Evolutionary conservation across 2,797 vertebrate genomes (phyloP), one percentile per base, ranked within the genome.

Genomic region (Acipenser ruthenus): DNA sequence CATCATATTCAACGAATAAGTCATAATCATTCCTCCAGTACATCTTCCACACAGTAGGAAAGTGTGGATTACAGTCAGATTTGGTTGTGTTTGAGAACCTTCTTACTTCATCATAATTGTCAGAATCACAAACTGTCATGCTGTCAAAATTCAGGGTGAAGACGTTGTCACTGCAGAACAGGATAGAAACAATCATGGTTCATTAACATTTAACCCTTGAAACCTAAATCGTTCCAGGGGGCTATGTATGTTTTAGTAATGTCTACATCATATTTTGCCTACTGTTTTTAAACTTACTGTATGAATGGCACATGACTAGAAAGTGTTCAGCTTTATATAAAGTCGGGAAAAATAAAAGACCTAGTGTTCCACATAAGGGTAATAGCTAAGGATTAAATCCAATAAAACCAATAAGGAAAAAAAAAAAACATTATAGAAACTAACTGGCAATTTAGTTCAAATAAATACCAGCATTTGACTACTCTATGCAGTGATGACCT

Each of bases 31-130:
- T 64, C 72, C 69, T 72, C 82, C 82, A 82, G 75, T 80, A 84
- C 62, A 81, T n/a, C 23, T 64, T 71, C 67, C 69, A 75, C 8
- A 65, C 23, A 67, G 60, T 75, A 51, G 79, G 71, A 53, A 84
- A 83, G 66, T 72, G 10, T 1, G 71, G 72, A 62, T 78, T 83
- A 11, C 0, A 53, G 10, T 12, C 0, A 0, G 0, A 4, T 13
- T 67, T 63, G 4, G 74, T 71, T 0, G 81, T 72, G 80, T 78
- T 84, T 0, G 70, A 67, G 2, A 84, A 82, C 7, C 83, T 72
- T 65, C 83, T 76, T 1, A 73, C 70, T 0, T 1, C 0, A 0
- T 64, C 10, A 10, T 84, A 84, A 49, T 65, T 55, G 0, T 13
- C 51, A 0, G 6, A 3, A 8, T 64, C 7, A 1, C 62, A n/a